Base-by-base conservation (phyloP, 2,113 vertebrate genomes). In the Xerus inauris region DNA sequence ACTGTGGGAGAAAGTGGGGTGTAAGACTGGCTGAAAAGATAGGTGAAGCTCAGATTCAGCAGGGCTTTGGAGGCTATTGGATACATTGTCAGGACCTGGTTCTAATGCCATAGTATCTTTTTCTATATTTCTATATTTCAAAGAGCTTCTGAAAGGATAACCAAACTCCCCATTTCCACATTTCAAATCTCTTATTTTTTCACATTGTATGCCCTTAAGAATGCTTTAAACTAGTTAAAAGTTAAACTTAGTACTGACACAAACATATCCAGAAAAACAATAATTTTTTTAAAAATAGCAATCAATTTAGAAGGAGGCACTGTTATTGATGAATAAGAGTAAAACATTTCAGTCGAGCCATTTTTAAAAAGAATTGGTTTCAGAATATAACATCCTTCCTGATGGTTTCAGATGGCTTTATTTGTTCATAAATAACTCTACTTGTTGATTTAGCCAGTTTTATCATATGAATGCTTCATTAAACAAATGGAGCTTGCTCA, bases 381-480 rank as follows among this genome's bases (percentile, higher is more conserved):
- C 86, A 89, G 89, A 97, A 94, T 96, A 80, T 82, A 80, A 84
- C 88, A 64, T 89, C 83, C 71, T 97, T 97, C 89, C 93, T 67
- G 54, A 83, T 93, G 82, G 80, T 42, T 95, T 98, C 89, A 91
- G 96, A 97, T 96, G 96, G 91, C 83, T 97, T 91, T 93, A 93
- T 97, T 97, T 97, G 96, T 93, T 95, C 87, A 94, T 87, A 97
- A 97, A 97, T 95, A 94, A 89, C 95, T 93, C 73, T 67, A 72
- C 92, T 96, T 97, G 96, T 97, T 97, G 96, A 95, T 76, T 94
- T 94, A 96, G 89, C 94, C 57, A 76, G 92, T 97, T 96, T 94
- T 84, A 91, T 95, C 83, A 72, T 89, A 89, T 87, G 96, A 97
- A 95, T 97, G 95, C 91, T 92, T 97, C 95, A 92, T 97, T 96